Base-by-base conservation (phyloP, 2,797 vertebrate genomes). In the Notolabrus celidotus region DNA sequence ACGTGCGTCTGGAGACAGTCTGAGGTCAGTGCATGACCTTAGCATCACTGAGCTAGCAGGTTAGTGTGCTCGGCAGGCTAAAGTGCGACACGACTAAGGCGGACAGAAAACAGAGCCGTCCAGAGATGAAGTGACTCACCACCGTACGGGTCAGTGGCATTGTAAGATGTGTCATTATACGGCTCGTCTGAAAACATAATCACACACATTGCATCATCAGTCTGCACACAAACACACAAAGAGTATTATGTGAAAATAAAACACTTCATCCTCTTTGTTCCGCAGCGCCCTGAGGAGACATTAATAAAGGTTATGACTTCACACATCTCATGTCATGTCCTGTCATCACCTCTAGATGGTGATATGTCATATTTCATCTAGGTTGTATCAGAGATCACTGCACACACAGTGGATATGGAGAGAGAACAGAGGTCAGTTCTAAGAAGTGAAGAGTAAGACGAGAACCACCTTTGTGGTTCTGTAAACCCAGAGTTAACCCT, bases 121-220 rank as follows among this genome's bases (percentile, higher is more conserved):
- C 38, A 10, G 42, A 76, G 60, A 77, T 57, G 31, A 70, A 54
- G 56, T 66, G 74, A 97, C 97, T 98, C 96, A 99, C 97, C 97
- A 95, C 95, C 93, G 71, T 94, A 95, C 86, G 93, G 94, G 92
- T 92, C 96, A 95, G 96, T 95, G 94, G 93, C 86, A 94, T 96
- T 97, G 95, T 95, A 84, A 95, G 94, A 95, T 67, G 93, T 92
- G 64, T 97, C 96, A 88, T 98, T 98, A 96, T 95, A 94, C 83
- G 91, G 93, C 82, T 96, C 94, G 86, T 92, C 97, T 99, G 97
- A 82, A 90, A 97, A 96, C 88, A 97, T 94, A 93, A 93, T 46
- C 22, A 89, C 67, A 84, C 52, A 84, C 42, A 81, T 23, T 60
- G 36, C 46, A 61, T 49, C 43, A 76, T 80, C 67, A 88, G 70